Conservation (phyloP, 2,113 vertebrate genomes). For the Corythoichthys haematopterus region DNA sequence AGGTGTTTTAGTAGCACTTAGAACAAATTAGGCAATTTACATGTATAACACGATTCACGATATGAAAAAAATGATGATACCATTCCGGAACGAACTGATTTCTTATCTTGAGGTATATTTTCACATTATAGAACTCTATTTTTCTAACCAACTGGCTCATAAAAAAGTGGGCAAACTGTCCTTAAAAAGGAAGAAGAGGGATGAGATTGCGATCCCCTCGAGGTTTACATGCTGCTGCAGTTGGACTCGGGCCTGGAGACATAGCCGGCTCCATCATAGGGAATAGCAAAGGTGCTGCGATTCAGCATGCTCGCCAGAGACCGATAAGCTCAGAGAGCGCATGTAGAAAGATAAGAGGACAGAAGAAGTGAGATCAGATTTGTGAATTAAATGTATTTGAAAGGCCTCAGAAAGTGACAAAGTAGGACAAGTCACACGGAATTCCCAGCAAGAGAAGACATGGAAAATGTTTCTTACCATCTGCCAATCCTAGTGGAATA, state of each 20-base stretch:
- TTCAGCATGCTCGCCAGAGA: background rate
- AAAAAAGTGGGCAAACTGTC: background rate
- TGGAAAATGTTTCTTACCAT: background rate
- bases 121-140: too few relatives aligned
- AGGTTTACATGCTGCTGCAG: background rate
- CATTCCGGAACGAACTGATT: too few relatives aligned
- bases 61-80: too few relatives aligned
- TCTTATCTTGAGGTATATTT: too few relatives aligned
- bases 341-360: constrained; percentile 4
- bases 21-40: too few relatives aligned
- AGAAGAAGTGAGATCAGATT: constrained; percentile 1
- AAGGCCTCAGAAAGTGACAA: background rate
- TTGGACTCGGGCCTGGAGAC: background rate
- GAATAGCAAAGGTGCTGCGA: background rate
- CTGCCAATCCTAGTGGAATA: background rate
- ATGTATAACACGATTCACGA: too few relatives aligned
- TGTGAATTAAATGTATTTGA: constrained; percentile 5
- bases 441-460: background rate
- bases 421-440: background rate
- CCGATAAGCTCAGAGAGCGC: constrained; percentile 1
- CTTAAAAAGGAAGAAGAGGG: background rate
- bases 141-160: too few relatives aligned
- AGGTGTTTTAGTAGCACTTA: too few relatives aligned
- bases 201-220: background rate
- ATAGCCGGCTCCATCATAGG: background rate